Evolutionary conservation across 1,140 invertebrate species (phyloP), one percentile per base, ranked within the genome.

Genomic region (Bombus huntii): DNA sequence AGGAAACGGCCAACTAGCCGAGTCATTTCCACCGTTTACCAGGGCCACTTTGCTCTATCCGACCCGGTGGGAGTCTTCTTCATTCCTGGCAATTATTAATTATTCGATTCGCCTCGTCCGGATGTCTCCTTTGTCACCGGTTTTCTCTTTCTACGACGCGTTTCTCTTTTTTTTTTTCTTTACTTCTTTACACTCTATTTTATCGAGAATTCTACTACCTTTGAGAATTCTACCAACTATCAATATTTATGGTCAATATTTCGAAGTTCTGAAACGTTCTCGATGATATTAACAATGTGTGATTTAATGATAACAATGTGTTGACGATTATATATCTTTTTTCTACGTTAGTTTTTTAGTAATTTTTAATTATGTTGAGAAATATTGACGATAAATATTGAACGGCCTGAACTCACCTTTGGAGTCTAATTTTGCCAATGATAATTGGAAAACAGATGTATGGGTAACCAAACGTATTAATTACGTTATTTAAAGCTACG

Each of bases 1-100:
- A 94, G 94, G 94, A 95, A 95, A 93, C 88, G 91, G 90, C 92
- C 92, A 93, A 94, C 93, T 93, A 94, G 89, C 92, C 91, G 90
- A 92, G 81, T 93, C 91, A 93, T 94, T 94, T 93, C 89, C 92
- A 93, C 87, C 89, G 81, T 91, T 92, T 91, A 92, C 89, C 84
- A 59, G 85, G 70, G 80, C 79, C 84, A 83, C 88, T 89, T 90
- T 89, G 88, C 81, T 87, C 88, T 89, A 82, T 90, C 74, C 75
- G 62, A 74, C 62, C 74, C 86, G 82, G 88, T 88, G 79, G 75
- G 86, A 87, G 88, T 90, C 81, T 83, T 90, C 81, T 83, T 90
- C 82, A 90, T 90, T 90, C 86, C 57, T 75, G 88, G 57, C 88
- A 90, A 90, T 90, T 90, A 90, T 90, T 90, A 90, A 90, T 89